A percentile compares a stretch with the other conserved stretches of the same genome.
phyloP scores from a whole-genome alignment of 2,888 invertebrate species.

The Synergus itoensis region DNA sequence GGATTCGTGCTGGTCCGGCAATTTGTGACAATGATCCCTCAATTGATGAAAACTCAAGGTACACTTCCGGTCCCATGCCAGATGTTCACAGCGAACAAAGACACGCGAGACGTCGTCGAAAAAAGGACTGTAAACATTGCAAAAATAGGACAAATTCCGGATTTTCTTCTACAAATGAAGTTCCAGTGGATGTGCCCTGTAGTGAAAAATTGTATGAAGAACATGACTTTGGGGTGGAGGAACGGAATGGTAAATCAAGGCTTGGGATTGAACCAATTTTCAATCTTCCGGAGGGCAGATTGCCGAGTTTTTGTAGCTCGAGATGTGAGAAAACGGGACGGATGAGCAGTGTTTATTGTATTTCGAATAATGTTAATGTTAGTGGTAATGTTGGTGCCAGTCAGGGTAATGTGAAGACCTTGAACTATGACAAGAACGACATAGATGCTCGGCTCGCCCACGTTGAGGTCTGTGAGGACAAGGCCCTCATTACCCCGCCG shows the following conservation, averaged over 20 bases:
- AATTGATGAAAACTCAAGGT: conserved; percentile 6
- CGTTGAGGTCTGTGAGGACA: conserved; percentile 63
- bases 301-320: conserved; percentile 52
- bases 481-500: conserved; percentile 63
- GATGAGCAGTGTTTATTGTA: conserved; percentile 57
- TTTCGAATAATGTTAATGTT: conserved; percentile 57
- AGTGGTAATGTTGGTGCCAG: conserved; percentile 6
- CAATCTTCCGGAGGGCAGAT: conserved; percentile 50
- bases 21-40: neutral
- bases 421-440: conserved; percentile 63
- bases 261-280: conserved; percentile 56
- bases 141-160: conserved; percentile 46
- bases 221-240: conserved; percentile 21
- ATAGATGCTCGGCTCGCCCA: conserved; percentile 61
- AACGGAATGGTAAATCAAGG: conserved; percentile 29
- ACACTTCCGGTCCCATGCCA: conserved; percentile 28
- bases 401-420: conserved; percentile 52
- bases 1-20: conserved; percentile 43
- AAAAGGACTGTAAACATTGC: conserved; percentile 75
- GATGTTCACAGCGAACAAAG: conserved; percentile 45
- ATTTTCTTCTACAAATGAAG: neutral
- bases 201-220: conserved; percentile 35
- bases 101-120: conserved; percentile 66
- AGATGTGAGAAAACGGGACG: conserved; percentile 42
- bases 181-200: conserved; percentile 1